Evolutionary conservation across 1,140 invertebrate species (phyloP).

Genomic region (Xylocopa sonorina): DNA sequence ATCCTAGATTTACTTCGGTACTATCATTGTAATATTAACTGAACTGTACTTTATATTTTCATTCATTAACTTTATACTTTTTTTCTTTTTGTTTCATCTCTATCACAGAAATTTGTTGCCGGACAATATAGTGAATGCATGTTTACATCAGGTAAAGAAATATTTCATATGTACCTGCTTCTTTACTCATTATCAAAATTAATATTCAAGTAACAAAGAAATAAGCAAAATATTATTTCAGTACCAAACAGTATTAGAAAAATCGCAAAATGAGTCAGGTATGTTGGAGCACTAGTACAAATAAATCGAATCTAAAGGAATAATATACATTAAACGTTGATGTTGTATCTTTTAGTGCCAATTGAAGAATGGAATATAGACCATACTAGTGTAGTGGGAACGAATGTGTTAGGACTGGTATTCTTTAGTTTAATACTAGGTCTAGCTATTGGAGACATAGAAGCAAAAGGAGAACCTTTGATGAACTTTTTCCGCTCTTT

Average conservation of each 20-base stretch:
- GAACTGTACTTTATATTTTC: not conserved
- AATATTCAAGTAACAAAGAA: slow-evolving; percentile 6
- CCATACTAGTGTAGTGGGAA: slow-evolving; percentile 76
- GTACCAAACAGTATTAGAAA: slow-evolving; percentile 75
- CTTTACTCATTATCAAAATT: not conserved
- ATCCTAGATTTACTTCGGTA: slow-evolving; percentile 88
- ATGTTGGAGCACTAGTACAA: slow-evolving; percentile 3
- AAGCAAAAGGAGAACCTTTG: slow-evolving; percentile 80
- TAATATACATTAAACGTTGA: slow-evolving; percentile 5
- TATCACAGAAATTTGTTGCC: slow-evolving; percentile 86
- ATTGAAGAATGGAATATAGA: slow-evolving; percentile 79
- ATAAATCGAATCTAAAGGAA: not conserved
- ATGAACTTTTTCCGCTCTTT: slow-evolving; percentile 81
- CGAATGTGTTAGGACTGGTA: slow-evolving; percentile 85
- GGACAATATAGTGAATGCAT: slow-evolving; percentile 86
- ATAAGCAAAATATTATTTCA: slow-evolving; percentile 56
- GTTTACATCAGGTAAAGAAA: slow-evolving; percentile 79
- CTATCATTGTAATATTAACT: slow-evolving; percentile 11
- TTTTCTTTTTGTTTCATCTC: slow-evolving; percentile 37
- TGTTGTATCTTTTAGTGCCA: slow-evolving; percentile 55
- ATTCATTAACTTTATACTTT: not conserved
- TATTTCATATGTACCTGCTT: not conserved
- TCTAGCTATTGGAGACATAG: slow-evolving; percentile 81
- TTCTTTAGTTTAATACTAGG: slow-evolving; percentile 83
- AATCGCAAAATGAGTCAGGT: slow-evolving; percentile 58